Conservation (phyloP, 1,140 invertebrate species). For the Conus betulinus region DNA sequence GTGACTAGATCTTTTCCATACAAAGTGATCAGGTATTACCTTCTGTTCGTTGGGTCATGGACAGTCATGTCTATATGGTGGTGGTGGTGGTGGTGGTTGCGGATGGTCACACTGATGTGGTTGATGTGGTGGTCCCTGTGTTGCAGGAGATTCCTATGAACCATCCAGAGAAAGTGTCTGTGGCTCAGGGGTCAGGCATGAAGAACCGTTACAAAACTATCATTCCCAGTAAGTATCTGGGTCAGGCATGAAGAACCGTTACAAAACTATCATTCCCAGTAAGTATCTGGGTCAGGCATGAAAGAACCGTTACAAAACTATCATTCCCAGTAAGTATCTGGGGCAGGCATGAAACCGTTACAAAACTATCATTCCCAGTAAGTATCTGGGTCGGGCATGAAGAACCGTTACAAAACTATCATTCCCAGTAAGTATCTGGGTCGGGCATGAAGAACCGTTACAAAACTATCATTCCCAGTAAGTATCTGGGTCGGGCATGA, state of each 20-base stretch:
- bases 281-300: constrained; percentile 84
- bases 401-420: background rate
- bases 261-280: constrained; percentile 90
- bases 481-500: too few relatives aligned
- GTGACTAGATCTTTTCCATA: too few relatives aligned
- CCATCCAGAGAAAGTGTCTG: constrained; percentile 89
- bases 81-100: too few relatives aligned
- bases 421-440: too few relatives aligned
- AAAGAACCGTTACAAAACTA: constrained; percentile 93
- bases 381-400: constrained; percentile 35
- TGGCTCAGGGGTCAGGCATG: constrained; percentile 90
- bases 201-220: constrained; percentile 94
- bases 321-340: constrained; percentile 85
- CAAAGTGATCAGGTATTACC: too few relatives aligned
- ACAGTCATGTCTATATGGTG: too few relatives aligned
- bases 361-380: constrained; percentile 88
- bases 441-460: background rate
- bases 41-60: too few relatives aligned
- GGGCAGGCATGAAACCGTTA: constrained; percentile 93
- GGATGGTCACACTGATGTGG: too few relatives aligned
- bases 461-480: too few relatives aligned
- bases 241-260: constrained; percentile 91
- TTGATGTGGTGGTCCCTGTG: background rate
- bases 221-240: constrained; percentile 85
- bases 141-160: constrained; percentile 89